Conservation (phyloP, 1,140 invertebrate genomes). For the Meloidogyne hapla region DNA sequence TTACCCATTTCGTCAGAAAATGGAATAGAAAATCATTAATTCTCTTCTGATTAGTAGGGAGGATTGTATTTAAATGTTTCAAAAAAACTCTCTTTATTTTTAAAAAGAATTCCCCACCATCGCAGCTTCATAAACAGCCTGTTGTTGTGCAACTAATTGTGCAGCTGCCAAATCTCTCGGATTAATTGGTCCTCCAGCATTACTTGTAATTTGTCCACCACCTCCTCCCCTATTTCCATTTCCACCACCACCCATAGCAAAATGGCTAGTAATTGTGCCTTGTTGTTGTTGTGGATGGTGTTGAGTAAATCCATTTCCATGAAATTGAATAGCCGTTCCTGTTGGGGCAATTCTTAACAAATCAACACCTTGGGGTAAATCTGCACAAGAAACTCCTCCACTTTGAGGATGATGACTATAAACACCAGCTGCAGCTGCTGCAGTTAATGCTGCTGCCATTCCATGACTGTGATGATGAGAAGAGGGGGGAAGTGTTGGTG, state of each 20-base stretch:
- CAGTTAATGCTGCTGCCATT: slow-evolving; percentile 34
- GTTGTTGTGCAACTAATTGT: slow-evolving; percentile 47
- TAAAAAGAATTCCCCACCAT: slow-evolving; percentile 20
- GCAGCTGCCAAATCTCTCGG: slow-evolving; percentile 51
- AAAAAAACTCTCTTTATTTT: slow-evolving; percentile 11
- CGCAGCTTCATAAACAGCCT: slow-evolving; percentile 53
- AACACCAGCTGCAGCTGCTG: neutral
- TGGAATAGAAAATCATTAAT: too few species aligned
- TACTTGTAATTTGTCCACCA: too few species aligned
- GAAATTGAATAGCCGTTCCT: slow-evolving; percentile 42
- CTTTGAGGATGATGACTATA: slow-evolving; percentile 17
- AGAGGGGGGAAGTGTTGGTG: slow-evolving; percentile 26
- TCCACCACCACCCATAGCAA: slow-evolving; percentile 20
- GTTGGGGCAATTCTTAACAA: slow-evolving; percentile 11
- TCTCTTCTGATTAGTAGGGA: too few species aligned
- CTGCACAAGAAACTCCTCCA: slow-evolving; percentile 10
- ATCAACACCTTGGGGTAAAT: neutral
- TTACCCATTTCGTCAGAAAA: too few species aligned
- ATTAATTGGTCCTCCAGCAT: slow-evolving; percentile 39
- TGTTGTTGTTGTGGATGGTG: slow-evolving; percentile 24
- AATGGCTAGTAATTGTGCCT: slow-evolving; percentile 6
- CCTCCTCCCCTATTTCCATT: slow-evolving; percentile 46
- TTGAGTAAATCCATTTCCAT: slow-evolving; percentile 49
- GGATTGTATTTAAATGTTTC: too few species aligned
- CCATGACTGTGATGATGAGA: neutral